Percentiles rank a stretch among this genome's conserved stretches.
Conservation (phyloP, 1,140 invertebrate genomes). For the Linepithema humile region DNA sequence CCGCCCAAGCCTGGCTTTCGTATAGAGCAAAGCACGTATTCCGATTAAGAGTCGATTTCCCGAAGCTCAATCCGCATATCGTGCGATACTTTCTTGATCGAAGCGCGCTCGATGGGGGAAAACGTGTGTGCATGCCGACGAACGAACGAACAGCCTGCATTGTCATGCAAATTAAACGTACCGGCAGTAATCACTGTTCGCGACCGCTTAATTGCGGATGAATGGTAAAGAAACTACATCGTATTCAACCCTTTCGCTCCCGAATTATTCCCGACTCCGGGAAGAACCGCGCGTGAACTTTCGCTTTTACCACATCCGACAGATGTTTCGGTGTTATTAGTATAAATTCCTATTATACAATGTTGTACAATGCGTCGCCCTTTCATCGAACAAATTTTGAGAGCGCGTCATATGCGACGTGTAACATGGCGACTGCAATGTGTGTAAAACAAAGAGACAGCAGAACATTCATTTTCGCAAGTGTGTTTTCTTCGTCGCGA, state of each 20-base stretch:
- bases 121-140: slow-evolving; percentile 11
- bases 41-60: slow-evolving; percentile 53
- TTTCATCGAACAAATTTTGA: too few species aligned
- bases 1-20: slow-evolving; percentile 12
- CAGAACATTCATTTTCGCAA: neutral
- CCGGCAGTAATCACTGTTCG: slow-evolving; percentile 7
- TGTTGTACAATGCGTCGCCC: too few species aligned
- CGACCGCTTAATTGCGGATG: slow-evolving; percentile 20
- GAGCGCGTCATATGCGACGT: too few species aligned
- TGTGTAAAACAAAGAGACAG: too few species aligned
- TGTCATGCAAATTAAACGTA: slow-evolving; percentile 46
- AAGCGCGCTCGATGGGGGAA: neutral
- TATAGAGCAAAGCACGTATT: slow-evolving; percentile 4
- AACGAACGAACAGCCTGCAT: slow-evolving; percentile 10
- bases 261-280: neutral
- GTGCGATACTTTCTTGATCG: slow-evolving; percentile 26
- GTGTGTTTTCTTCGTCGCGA: neutral
- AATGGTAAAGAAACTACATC: neutral
- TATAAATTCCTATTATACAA: too few species aligned
- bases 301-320: neutral
- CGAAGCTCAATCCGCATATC: slow-evolving; percentile 5
- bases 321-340: too few species aligned
- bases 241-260: neutral
- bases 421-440: too few species aligned
- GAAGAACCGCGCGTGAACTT: neutral